A percentile compares a stretch with the other conserved stretches of the same genome.
Evolutionary conservation across 64 coral and sea anemone species (phyloP).

Genomic region (Stichodactyla helianthus): DNA sequence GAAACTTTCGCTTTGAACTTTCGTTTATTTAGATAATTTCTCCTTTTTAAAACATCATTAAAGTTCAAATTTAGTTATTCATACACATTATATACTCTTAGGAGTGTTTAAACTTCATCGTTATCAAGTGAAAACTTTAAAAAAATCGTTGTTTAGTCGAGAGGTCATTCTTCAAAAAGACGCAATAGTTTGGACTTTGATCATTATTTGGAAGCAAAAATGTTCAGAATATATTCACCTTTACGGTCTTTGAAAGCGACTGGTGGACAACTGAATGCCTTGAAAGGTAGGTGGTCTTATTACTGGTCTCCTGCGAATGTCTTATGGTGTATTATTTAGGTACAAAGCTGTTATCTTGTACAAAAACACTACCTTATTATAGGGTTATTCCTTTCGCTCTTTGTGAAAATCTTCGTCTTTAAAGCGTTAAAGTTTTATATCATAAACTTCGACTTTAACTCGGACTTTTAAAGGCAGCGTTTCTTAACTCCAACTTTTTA

Average conservation of each 20-base stretch:
- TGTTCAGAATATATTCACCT: constrained; percentile 25
- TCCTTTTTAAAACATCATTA: not conserved
- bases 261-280: not conserved
- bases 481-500: too few relatives aligned
- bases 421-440: too few relatives aligned
- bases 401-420: too few relatives aligned
- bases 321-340: not conserved
- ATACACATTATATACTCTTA: not conserved
- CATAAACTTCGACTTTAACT: too few relatives aligned
- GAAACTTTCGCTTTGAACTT: not conserved
- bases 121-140: not conserved
- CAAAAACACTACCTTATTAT: not conserved
- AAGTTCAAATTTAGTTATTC: not conserved
- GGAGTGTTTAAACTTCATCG: not conserved
- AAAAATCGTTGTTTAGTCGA: not conserved
- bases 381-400: not conserved
- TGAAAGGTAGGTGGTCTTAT: not conserved
- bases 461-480: not conserved
- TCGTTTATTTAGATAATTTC: not conserved
- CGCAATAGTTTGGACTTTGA: not conserved
- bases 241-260: constrained; percentile 9
- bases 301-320: too few relatives aligned
- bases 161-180: not conserved
- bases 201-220: not conserved
- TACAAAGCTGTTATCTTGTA: too few relatives aligned